Evolutionary conservation across 2,797 vertebrate species (phyloP), one percentile per base, ranked within the genome.

Genomic region (Myotis myotis): DNA sequence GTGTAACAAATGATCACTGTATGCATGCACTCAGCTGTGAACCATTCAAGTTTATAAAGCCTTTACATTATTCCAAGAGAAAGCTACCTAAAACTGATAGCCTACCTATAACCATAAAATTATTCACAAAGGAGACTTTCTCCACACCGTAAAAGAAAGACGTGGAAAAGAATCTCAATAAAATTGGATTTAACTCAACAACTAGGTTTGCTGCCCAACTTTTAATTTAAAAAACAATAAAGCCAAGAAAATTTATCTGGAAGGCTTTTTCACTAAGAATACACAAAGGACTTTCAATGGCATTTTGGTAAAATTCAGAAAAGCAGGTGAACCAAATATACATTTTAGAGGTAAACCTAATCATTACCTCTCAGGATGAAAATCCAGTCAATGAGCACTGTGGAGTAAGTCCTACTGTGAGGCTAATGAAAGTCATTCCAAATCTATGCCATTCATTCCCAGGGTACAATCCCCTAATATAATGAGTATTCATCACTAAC

Each of bases 281-380:
- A 87, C 36, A 83, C n/a, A 47, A 78, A 49, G 4, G 38, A n/a
- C 10, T 92, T 89, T 30, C 28, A 28, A 51, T 23, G 6, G 68
- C 86, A 86, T 87, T 94, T 94, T 94, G n/a, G 16, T 79, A 96
- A 89, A 92, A 96, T 89, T 70, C 93, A 72, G 68, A 81, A 92
- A 82, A 87, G 60, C 8, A 90, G 9, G 6, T 55, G 7, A 0
- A 79, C 53, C 47, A 70, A n/a, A 33, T 49, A 88, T 12, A 82
- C n/a, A 84, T 78, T 72, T 87, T 83, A 76, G 41, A 79, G 47
- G 55, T 53, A 38, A 23, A 57, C 25, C 44, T 78, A 83, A 83
- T 13, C 53, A 74, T 57, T 76, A 66, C 60, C 25, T 53, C 88
- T 91, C 36, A 64, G 30, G 36, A 75, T 64, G 25, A 82, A 23